These are phyloP conservation scores for Mustelus asterias DNA, from an alignment of 2,113 vertebrate genomes.

Conservation along the genomic window DNA sequence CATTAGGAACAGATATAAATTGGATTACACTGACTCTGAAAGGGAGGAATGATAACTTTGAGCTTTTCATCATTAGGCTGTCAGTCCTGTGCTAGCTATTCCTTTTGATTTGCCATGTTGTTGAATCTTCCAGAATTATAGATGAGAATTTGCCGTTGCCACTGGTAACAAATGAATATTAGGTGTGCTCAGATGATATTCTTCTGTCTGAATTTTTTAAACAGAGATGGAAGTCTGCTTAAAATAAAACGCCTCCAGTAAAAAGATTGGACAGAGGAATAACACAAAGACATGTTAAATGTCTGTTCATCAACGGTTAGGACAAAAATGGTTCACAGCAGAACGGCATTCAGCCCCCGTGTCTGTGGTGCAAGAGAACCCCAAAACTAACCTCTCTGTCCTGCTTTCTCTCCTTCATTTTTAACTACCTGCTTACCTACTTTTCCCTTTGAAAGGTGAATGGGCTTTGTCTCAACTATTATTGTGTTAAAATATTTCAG, in stretches of 20 bases:
- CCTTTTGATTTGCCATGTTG: neutral
- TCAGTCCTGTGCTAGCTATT: neutral
- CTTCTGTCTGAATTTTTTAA: neutral
- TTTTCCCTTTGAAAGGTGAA: neutral
- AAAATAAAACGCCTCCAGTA: neutral
- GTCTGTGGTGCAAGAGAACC: neutral
- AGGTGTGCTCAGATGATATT: neutral
- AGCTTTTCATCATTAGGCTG: constrained; percentile 6
- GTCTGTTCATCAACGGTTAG: neutral
- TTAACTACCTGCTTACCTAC: neutral
- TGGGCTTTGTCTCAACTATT: neutral
- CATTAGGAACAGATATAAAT: neutral
- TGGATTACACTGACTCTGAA: neutral
- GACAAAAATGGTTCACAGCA: neutral
- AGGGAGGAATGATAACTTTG: neutral
- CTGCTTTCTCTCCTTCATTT: neutral
- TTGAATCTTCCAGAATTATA: constrained; percentile 13
- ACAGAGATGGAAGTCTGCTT: neutral
- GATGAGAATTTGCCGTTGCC: constrained; percentile 17
- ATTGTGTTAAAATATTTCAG: neutral
- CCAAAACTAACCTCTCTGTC: neutral
- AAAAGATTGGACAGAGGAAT: constrained; percentile 4
- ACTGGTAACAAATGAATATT: neutral
- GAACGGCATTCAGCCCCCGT: neutral
- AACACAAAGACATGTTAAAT: neutral